Base-by-base conservation (phyloP, 64 coral and sea anemone species). In the Porites lutea region DNA sequence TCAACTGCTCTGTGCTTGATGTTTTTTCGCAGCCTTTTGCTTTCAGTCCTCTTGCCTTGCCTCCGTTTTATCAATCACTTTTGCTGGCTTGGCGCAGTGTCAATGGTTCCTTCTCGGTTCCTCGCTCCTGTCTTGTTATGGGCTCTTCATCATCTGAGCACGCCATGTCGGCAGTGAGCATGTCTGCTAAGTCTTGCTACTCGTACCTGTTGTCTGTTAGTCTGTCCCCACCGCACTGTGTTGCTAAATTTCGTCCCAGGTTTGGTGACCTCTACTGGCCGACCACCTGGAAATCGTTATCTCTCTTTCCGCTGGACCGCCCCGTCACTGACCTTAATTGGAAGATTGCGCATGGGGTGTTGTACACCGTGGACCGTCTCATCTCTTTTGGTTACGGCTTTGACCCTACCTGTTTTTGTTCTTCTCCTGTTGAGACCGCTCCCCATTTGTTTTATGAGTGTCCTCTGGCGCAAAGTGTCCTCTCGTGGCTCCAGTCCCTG, bases 241-340 rank as follows among this genome's bases (percentile, higher is more conserved):
- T 12, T 0, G 13, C 4, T 2, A 74, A 79, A 44, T 76, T 89
- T n/a, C 3, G 2, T 2, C 55, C 74, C 2, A 16, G 9, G 3
- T 89, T 78, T 68, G 88, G 59, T 6, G 0, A 6, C 4, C 18
- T 90, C 0, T 72, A 90, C 19, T 90, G 88, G 88, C 20, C 50
- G 2, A 21, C 66, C 3, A 90, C 88, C 0, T 81, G 88, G 65
- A 16, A 37, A 37, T 37, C 27, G 27, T 37, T 37, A 37, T 37
- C 1, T 37, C 27, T 37, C 27, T 37, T 37, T 4, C 0, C 59
- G 5, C 10, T 72, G 6, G 88, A 81, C 57, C 61, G 86, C 1
- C 86, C 69, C 2, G 86, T 61, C 45, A 75, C 52, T 15, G 88
- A 90, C 11, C 63, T 90, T 0, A 12, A 69, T 75, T 8, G 27